Evolutionary conservation across 2,888 invertebrate species (phyloP).

Genomic region (Dione juno): DNA sequence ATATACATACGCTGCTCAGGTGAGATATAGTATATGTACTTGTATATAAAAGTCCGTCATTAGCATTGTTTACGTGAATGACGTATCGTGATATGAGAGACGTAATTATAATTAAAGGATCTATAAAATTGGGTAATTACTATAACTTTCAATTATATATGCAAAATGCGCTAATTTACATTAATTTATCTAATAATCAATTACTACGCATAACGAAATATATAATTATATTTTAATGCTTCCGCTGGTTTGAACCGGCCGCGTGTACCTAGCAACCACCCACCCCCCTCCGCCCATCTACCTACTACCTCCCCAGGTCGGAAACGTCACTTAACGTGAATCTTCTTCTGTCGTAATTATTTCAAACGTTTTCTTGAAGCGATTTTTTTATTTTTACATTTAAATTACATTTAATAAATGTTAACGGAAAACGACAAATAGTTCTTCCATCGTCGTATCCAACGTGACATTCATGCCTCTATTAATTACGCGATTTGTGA

Average conservation of each 20-base stretch:
- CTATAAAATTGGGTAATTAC: not conserved
- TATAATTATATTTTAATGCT: conserved; percentile 17
- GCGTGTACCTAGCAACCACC: not conserved
- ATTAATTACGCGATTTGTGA: not conserved
- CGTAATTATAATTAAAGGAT: conserved; percentile 1
- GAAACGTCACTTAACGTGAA: too few relatives aligned
- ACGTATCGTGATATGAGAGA: not conserved
- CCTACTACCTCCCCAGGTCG: too few relatives aligned
- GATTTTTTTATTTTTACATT: not conserved
- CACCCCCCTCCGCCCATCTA: too few relatives aligned
- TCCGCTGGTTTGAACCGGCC: not conserved
- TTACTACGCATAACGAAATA: conserved; percentile 3
- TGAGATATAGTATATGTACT: too few relatives aligned
- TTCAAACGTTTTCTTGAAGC: not conserved
- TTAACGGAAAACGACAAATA: conserved; percentile 3
- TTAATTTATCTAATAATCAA: not conserved
- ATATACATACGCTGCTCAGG: too few relatives aligned
- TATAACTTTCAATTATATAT: conserved; percentile 18
- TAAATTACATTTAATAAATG: not conserved
- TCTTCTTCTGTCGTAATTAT: too few relatives aligned
- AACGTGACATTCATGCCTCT: not conserved
- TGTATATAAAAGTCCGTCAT: too few relatives aligned
- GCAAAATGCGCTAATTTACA: conserved; percentile 11
- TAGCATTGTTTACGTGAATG: too few relatives aligned
- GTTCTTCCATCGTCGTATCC: not conserved